Evolutionary conservation across 2,888 invertebrate genomes (phyloP), one percentile per base, ranked within the genome.

Genomic region (Ennomos erosarius): DNA sequence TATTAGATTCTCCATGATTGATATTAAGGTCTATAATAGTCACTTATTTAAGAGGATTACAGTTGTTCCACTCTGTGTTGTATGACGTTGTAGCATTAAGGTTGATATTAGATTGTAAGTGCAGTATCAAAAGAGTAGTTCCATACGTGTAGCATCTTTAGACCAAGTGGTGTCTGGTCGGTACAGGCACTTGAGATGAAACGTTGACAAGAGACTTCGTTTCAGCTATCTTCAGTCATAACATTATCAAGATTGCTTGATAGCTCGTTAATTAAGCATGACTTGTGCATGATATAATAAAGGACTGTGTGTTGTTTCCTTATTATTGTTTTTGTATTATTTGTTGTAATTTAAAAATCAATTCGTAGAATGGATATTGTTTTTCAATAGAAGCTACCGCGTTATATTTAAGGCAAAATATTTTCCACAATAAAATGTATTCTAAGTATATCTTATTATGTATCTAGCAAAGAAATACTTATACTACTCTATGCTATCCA

Each of bases 11-110:
- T 76, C 42, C 59, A 36, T 9, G 1, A 38, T 34, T 10, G 36
- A 10, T 4, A 8, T 55, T 66, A 70, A 57, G 62, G 65, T 71
- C 51, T 50, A 53, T 49, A 59, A 64, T 75, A 26, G 26, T 47
- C 61, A 53, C 48, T 43, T 36, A 26, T 9, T 42, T 47, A 9
- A 47, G 64, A 60, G 37, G 46, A 50, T 65, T 65, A 43, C 8
- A 10, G 1, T 54, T 33, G 12, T 9, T 2, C 11, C 10, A 12
- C 9, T 55, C 52, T 52, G 34, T 42, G 12, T 35, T 54, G 40
- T 61, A n/a, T n/a, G n/a, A n/a, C n/a, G 51, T 59, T 8, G 10
- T 1, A 34, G 9, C 0, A 0, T 54, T 50, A 64, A 42, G 57
- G 54, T 40, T 44, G 37, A 49, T 39, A 49, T 66, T 51, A n/a